These are phyloP conservation scores for Anguilla rostrata DNA, from an alignment of 2,113 vertebrate species.

Conservation along the genomic window DNA sequence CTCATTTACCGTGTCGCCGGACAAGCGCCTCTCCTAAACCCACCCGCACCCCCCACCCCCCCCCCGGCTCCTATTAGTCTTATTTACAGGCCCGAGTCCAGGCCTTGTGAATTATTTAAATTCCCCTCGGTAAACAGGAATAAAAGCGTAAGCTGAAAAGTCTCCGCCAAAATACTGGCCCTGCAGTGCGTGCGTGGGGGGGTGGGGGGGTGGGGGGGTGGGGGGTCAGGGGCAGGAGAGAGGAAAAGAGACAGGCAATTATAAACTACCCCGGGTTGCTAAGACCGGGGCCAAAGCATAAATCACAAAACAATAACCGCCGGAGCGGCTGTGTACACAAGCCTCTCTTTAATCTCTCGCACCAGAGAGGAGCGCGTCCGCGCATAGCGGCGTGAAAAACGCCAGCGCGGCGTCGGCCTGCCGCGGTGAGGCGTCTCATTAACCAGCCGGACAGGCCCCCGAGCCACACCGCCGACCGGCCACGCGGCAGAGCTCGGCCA, in stretches of 20 bases:
- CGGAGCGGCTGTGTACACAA: conserved; percentile 4
- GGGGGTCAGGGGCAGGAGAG: not conserved
- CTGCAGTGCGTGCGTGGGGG: not conserved
- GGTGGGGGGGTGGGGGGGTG: no score
- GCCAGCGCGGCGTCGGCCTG: not conserved
- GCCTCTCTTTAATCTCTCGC: not conserved
- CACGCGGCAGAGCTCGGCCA: not conserved
- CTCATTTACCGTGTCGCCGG: conserved; percentile 21
- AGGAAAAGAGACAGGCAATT: not conserved
- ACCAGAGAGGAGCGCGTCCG: not conserved
- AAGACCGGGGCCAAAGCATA: not conserved
- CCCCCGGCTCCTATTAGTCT: conserved; percentile 20
- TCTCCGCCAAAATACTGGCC: not conserved
- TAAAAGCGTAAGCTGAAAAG: not conserved
- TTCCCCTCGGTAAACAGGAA: conserved; percentile 21
- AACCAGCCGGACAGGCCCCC: not conserved
- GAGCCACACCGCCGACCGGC: conserved; percentile 4
- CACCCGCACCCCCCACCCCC: no score
- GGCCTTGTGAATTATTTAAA: conserved; percentile 33
- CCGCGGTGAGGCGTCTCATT: not conserved
- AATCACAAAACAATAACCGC: conserved; percentile 1
- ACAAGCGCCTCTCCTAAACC: conserved; percentile 27
- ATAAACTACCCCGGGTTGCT: not conserved
- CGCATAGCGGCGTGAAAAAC: not conserved
- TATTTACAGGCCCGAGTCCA: conserved; percentile 27